These are phyloP conservation scores for Pyrrhia umbra DNA, from an alignment of 2,888 invertebrate species.

Conservation along the genomic window DNA sequence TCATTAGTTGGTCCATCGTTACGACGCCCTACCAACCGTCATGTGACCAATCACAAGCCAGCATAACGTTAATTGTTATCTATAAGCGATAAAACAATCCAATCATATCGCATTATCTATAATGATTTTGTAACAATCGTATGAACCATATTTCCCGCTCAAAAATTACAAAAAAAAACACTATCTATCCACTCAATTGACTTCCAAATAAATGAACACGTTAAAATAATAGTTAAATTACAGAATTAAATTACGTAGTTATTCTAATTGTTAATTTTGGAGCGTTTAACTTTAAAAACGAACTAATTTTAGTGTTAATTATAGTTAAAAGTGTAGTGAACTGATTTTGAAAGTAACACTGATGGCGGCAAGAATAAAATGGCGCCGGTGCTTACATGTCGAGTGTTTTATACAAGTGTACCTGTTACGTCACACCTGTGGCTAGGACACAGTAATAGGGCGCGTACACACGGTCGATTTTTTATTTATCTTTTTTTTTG, in stretches of 20 bases:
- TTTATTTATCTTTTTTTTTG: conserved; percentile 2
- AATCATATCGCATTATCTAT: conserved; percentile 64
- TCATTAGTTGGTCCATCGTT: conserved; percentile 72
- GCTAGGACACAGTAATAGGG: conserved; percentile 75
- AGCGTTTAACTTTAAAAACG: conserved; percentile 46
- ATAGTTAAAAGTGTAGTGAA: conserved; percentile 51
- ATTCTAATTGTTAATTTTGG: conserved; percentile 57
- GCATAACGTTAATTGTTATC: conserved; percentile 69
- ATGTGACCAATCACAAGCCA: conserved; percentile 85
- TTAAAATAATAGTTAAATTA: conserved; percentile 31
- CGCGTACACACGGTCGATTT: conserved; percentile 48
- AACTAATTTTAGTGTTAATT: conserved; percentile 56
- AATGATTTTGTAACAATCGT: conserved; percentile 44
- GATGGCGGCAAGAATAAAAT: conserved; percentile 75
- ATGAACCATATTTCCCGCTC: conserved; percentile 65
- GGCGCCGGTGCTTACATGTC: conserved; percentile 75
- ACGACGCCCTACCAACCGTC: conserved; percentile 73
- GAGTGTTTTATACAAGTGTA: conserved; percentile 85
- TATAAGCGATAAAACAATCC: conserved; percentile 65
- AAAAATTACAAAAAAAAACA: conserved; percentile 52
- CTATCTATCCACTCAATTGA: conserved; percentile 53
- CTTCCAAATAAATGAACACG: conserved; percentile 42
- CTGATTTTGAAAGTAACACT: conserved; percentile 61
- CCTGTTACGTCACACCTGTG: conserved; percentile 87
- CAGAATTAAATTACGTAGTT: conserved; percentile 38